Conservation (phyloP, 2,797 vertebrate species). For the Cuculus canorus region DNA sequence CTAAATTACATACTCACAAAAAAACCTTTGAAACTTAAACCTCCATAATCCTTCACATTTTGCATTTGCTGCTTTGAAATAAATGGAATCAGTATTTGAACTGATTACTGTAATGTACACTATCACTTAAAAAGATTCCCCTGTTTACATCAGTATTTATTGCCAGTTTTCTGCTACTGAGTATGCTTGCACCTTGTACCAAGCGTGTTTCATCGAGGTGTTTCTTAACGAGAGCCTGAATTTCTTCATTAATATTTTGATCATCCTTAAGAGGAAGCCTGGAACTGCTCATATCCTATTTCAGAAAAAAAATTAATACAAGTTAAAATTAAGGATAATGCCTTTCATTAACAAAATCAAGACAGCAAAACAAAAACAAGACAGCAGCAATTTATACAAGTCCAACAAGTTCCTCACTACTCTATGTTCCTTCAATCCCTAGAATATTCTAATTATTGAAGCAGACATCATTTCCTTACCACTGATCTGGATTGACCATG, state of each 20-base stretch:
- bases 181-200: constrained; percentile 73
- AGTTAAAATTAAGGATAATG: not conserved
- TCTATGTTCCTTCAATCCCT: not conserved
- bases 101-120: not conserved
- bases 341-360: not conserved
- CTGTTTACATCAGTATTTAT: not conserved
- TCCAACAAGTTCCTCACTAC: not conserved
- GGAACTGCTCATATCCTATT: constrained; percentile 78
- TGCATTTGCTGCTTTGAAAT: not conserved
- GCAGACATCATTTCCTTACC: not conserved
- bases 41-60: not conserved
- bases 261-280: constrained; percentile 79
- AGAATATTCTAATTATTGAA: not conserved
- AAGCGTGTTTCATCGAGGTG: constrained; percentile 80
- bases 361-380: not conserved
- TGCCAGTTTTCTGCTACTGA: not conserved
- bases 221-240: constrained; percentile 80
- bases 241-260: constrained; percentile 79
- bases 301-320: not conserved
- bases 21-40: not conserved
- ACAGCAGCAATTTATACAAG: not conserved
- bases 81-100: not conserved
- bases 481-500: not conserved
- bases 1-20: not conserved
- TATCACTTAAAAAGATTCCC: not conserved